Evolutionary conservation across 2,888 invertebrate species (phyloP).

Genomic region (Drosophila kanekoi): DNA sequence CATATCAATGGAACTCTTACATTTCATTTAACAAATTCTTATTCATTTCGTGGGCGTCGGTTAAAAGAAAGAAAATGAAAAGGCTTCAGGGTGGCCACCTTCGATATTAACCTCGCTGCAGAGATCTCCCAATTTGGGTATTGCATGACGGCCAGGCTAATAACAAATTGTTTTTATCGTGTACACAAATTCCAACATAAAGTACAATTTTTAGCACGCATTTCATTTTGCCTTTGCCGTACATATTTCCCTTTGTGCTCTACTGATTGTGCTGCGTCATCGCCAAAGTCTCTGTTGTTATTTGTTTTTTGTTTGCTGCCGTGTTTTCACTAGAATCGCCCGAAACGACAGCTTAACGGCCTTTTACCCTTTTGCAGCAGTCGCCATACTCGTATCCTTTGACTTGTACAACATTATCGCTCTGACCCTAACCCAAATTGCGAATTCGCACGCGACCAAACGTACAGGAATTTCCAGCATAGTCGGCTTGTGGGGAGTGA

Average conservation of each 20-base stretch:
- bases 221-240: constrained; percentile 27
- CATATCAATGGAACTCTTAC: constrained; percentile 65
- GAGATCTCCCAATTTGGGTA: constrained; percentile 23
- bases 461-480: constrained; percentile 10
- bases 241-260: constrained; percentile 2
- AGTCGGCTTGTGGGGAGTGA: constrained; percentile 1
- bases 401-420: constrained; percentile 73
- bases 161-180: constrained; percentile 78
- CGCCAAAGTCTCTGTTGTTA: constrained; percentile 1
- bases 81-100: constrained; percentile 45
- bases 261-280: constrained; percentile 34
- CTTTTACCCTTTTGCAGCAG: constrained; percentile 57
- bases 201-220: constrained; percentile 68
- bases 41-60: constrained; percentile 24
- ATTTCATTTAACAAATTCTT: constrained; percentile 74
- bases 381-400: constrained; percentile 58
- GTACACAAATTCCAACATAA: constrained; percentile 73
- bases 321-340: constrained; percentile 41
- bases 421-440: constrained; percentile 84
- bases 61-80: constrained; percentile 18
- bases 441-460: constrained; percentile 79
- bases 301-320: constrained; percentile 23
- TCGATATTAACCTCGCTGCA: constrained; percentile 27
- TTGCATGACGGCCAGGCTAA: constrained; percentile 70
- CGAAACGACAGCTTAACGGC: constrained; percentile 64